phyloP scores from a whole-genome alignment of 2,888 invertebrate species.

The Orchesella flavescens region DNA sequence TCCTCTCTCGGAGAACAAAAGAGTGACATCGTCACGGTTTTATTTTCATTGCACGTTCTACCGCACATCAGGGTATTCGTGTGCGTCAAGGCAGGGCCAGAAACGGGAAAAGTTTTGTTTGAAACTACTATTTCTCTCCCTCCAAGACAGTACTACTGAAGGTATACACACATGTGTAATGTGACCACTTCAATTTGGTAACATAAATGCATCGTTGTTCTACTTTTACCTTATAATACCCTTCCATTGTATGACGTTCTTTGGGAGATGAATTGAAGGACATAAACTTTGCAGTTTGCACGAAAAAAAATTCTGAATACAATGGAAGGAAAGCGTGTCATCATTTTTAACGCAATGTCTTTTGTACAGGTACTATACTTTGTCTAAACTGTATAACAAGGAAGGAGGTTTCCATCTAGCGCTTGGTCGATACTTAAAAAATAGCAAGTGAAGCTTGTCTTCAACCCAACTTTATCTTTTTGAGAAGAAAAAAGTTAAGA shows the following conservation, averaged over 20 bases:
- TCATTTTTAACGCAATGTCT: not conserved
- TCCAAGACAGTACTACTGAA: not conserved
- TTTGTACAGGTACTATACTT: not conserved
- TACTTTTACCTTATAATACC: constrained; percentile 23
- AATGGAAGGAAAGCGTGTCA: not conserved
- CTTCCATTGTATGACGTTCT: constrained; percentile 21
- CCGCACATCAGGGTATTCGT: constrained; percentile 33
- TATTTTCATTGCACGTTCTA: constrained; percentile 55
- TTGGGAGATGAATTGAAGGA: constrained; percentile 32
- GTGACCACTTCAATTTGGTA: not conserved
- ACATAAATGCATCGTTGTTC: constrained; percentile 46
- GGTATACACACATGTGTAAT: not conserved
- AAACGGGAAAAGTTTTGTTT: constrained; percentile 14
- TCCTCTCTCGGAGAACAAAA: constrained; percentile 20
- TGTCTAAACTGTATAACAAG: too few species aligned
- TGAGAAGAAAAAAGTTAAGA: not conserved
- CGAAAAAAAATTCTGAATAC: constrained; percentile 1
- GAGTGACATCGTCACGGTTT: constrained; percentile 50
- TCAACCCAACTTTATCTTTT: not conserved
- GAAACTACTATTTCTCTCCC: not conserved
- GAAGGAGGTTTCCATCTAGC: too few species aligned
- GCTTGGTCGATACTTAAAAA: too few species aligned
- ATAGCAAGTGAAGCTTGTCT: too few species aligned
- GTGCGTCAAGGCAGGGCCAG: constrained; percentile 10
- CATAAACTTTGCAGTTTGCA: constrained; percentile 37